Percentiles rank a stretch among this genome's conserved stretches.
Conservation (phyloP, 2,888 invertebrate species). For the Antheraea yamamai region DNA sequence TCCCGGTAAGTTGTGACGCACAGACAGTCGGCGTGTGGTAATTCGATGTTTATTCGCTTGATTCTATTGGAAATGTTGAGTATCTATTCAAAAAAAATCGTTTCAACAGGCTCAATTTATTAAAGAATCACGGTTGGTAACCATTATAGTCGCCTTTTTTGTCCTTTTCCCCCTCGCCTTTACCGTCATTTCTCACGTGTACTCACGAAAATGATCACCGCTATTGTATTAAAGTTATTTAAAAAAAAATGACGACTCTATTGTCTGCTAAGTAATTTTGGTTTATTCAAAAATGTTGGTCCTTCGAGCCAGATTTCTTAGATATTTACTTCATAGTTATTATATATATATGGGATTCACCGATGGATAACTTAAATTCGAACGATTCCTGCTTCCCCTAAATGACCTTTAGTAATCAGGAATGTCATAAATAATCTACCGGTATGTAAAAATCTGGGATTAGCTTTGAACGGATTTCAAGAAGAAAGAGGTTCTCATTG, state of each 20-base stretch:
- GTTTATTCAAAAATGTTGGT: background rate
- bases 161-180: background rate
- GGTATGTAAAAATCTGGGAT: too few species aligned
- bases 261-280: background rate
- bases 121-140: background rate
- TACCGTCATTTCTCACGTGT: background rate
- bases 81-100: background rate
- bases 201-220: background rate
- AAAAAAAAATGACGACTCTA: too few species aligned
- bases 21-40: conserved; percentile 10
- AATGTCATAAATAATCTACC: too few species aligned
- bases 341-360: too few species aligned
- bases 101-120: background rate
- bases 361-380: too few species aligned
- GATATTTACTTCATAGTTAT: too few species aligned
- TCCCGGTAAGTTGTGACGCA: conserved; percentile 84
- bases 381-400: too few species aligned
- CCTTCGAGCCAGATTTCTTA: background rate
- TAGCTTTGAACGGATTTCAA: too few species aligned
- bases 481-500: too few species aligned
- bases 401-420: too few species aligned
- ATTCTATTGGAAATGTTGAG: conserved; percentile 10
- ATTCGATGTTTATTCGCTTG: conserved; percentile 21
- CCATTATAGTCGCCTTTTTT: background rate
- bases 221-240: background rate